Conservation (phyloP, 2,888 invertebrate species). For the Boloria selene region DNA sequence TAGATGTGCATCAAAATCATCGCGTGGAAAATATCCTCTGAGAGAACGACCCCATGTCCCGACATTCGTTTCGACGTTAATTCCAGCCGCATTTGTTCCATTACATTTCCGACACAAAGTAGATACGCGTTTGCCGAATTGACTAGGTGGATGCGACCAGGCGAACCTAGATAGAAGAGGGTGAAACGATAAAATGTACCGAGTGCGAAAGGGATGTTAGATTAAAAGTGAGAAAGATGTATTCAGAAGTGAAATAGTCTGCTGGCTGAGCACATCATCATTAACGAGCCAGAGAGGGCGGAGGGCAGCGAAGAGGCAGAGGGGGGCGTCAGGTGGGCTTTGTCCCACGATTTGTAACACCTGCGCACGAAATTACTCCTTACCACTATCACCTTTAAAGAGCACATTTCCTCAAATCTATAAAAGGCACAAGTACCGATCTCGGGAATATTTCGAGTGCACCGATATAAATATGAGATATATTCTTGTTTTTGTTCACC, state of each 20-base stretch:
- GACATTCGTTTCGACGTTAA: conserved; percentile 81
- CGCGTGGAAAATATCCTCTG: conserved; percentile 78
- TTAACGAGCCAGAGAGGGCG: conserved; percentile 87
- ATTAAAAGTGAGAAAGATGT: conserved; percentile 84
- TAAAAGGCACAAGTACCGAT: conserved; percentile 55
- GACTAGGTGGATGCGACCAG: conserved; percentile 81
- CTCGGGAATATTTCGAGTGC: conserved; percentile 78
- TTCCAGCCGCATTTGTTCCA: conserved; percentile 83
- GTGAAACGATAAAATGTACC: conserved; percentile 54
- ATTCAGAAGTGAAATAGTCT: conserved; percentile 88
- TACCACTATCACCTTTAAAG: conserved; percentile 59
- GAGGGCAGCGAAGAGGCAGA: conserved; percentile 83
- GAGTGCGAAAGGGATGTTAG: conserved; percentile 62
- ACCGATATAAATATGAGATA: conserved; percentile 81
- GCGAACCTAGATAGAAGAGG: conserved; percentile 67
- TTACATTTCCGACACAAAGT: conserved; percentile 83
- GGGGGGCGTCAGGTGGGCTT: conserved; percentile 83
- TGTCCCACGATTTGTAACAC: conserved; percentile 78
- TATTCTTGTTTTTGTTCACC: conserved; percentile 78
- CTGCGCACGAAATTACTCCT: conserved; percentile 75
- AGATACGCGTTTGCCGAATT: conserved; percentile 82
- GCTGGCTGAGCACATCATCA: conserved; percentile 90
- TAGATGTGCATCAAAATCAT: conserved; percentile 77
- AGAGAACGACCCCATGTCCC: conserved; percentile 77
- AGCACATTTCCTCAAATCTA: conserved; percentile 61